Evolutionary conservation across 2,888 invertebrate genomes (phyloP), one percentile per base, ranked within the genome.

Genomic region (Stenolophus ochropezus): DNA sequence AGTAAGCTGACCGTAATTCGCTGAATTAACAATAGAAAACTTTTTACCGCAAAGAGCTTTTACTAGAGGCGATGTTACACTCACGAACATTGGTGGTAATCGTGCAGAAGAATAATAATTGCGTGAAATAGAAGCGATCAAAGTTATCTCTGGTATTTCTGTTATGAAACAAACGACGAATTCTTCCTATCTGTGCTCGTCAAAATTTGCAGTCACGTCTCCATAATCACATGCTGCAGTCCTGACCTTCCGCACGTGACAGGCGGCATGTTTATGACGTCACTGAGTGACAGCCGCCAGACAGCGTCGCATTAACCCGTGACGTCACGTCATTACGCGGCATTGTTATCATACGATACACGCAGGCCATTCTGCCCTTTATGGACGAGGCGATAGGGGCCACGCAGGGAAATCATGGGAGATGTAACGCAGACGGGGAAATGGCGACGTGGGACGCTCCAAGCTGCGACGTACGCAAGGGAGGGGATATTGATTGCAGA

Each of bases 201-300:
- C 33, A 61, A 61, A 61, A 61, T 25, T 25, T 61, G n/a, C 18
- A 61, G 61, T 61, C 61, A 61, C 21, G 61, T 61, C 18, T 16
- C 56, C n/a, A 61, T 61, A 61, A 61, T 61, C 61, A 27, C n/a
- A 61, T 61, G 27, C 33, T 11, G 42, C 71, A 42, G 42, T 33
- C 71, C 73, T 33, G 75, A 81, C 81, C 74, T 81, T 14, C 81
- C 75, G 23, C 69, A 65, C 58, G 74, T 73, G 74, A 73, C 75
- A 81, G 75, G 58, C 81, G 61, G 65, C 75, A 75, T 81, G 65
- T 75, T 81, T 81, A 81, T 81, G 81, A 81, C 81, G 81, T 81
- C 81, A 81, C 73, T 81, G 81, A 81, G 74, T 81, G 81, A 81
- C 73, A 81, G 25, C 27, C 61, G 58, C 56, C 51, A 81, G 81